Percentiles rank a stretch among this genome's conserved stretches.
phyloP scores from a whole-genome alignment of 2,113 vertebrate species.

The Varanus salvator region DNA sequence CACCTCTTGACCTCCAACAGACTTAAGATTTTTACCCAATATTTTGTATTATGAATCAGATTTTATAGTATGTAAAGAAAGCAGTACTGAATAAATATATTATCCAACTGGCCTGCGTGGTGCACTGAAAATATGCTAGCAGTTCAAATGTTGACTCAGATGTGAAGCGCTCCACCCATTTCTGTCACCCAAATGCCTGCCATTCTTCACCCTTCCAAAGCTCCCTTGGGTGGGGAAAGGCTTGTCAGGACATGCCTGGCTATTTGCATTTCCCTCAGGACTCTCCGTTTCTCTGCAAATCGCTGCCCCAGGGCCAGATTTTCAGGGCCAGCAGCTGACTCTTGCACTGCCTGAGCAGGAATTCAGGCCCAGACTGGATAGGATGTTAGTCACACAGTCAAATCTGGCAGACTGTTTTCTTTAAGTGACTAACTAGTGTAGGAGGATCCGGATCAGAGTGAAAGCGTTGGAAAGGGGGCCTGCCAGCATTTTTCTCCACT shows the following conservation, averaged over 20 bases:
- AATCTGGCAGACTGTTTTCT: neutral
- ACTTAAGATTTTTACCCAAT: slow-evolving; percentile 21
- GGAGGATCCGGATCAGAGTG: neutral
- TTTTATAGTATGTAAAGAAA: slow-evolving; percentile 35
- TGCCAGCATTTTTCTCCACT: neutral
- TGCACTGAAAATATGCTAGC: slow-evolving; percentile 4
- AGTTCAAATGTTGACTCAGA: neutral
- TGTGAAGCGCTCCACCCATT: neutral
- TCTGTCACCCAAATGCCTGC: neutral
- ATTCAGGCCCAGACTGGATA: neutral
- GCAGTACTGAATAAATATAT: slow-evolving; percentile 25
- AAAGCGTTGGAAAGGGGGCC: neutral
- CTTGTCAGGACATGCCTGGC: neutral
- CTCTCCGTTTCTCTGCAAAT: neutral
- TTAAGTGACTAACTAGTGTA: neutral
- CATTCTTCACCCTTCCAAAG: neutral
- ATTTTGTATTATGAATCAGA: slow-evolving; percentile 39
- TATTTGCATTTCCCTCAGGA: neutral
- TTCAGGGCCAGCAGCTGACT: neutral
- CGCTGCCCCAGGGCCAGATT: neutral
- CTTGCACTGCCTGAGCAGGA: neutral
- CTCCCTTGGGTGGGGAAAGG: neutral
- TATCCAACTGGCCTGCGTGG: slow-evolving; percentile 5
- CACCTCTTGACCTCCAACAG: neutral
- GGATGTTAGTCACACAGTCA: neutral